These are phyloP conservation scores for Thera obeliscata DNA, from an alignment of 2,888 invertebrate genomes.

Conservation along the genomic window DNA sequence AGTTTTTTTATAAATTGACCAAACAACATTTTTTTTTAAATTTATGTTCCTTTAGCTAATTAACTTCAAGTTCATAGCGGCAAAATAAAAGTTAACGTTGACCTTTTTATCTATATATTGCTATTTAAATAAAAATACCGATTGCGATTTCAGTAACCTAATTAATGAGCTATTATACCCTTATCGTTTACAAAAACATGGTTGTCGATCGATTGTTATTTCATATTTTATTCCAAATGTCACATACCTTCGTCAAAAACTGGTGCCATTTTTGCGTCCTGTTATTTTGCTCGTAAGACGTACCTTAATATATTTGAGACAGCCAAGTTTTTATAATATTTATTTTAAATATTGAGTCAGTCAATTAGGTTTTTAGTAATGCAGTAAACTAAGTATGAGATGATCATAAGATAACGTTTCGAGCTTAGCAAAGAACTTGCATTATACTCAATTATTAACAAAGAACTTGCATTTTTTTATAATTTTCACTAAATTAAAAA, in stretches of 20 bases:
- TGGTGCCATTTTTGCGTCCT: not conserved
- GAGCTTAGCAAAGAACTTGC: not conserved
- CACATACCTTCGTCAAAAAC: not conserved
- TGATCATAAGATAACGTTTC: not conserved
- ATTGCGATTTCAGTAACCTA: not conserved
- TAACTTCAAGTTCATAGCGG: not conserved
- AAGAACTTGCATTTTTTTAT: too few relatives aligned
- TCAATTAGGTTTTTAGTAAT: not conserved
- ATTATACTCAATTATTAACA: not conserved
- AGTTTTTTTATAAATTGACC: too few relatives aligned
- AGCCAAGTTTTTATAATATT: too few relatives aligned
- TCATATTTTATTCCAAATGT: not conserved
- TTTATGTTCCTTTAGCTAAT: not conserved
- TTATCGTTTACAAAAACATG: not conserved
- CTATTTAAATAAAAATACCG: not conserved
- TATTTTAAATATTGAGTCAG: not conserved
- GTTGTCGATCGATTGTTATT: not conserved
- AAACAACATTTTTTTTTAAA: not conserved
- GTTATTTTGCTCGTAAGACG: not conserved
- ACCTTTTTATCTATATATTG: not conserved
- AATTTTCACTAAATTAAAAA: too few relatives aligned
- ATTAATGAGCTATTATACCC: not conserved
- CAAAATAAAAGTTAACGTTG: not conserved
- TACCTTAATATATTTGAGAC: too few relatives aligned
- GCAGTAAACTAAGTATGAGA: not conserved